A percentile compares a stretch with the other conserved stretches of the same genome.
Conservation (phyloP, 1,140 invertebrate genomes). For the Anoplolepis gracilipes region DNA sequence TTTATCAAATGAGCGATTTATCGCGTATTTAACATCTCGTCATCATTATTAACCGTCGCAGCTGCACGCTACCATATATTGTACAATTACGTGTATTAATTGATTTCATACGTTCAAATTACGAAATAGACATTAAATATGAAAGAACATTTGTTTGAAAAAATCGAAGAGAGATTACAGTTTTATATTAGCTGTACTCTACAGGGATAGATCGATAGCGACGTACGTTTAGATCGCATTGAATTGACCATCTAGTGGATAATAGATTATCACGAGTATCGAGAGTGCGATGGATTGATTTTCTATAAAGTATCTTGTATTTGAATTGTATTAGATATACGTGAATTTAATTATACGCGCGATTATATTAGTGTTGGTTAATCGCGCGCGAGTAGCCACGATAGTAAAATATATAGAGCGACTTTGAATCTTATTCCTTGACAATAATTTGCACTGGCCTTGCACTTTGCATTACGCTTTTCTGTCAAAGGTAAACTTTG, state of each 20-base stretch:
- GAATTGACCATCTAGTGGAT: constrained; percentile 65
- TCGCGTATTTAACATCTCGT: constrained; percentile 3
- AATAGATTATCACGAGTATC: constrained; percentile 53
- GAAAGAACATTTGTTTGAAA: constrained; percentile 63
- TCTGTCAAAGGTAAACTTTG: constrained; percentile 15
- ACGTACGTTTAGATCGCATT: constrained; percentile 51
- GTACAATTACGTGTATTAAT: constrained; percentile 12
- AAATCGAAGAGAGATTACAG: constrained; percentile 35
- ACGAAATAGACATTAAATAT: constrained; percentile 56
- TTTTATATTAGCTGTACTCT: constrained; percentile 12
- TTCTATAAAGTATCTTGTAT: constrained; percentile 32
- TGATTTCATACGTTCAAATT: constrained; percentile 2
- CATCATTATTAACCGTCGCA: constrained; percentile 36
- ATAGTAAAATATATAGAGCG: constrained; percentile 67
- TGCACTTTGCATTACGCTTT: constrained; percentile 24
- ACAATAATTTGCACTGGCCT: constrained; percentile 53
- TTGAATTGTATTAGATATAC: neutral
- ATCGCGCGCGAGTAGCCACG: constrained; percentile 36
- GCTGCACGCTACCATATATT: constrained; percentile 2
- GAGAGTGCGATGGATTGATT: constrained; percentile 9
- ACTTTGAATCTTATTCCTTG: constrained; percentile 39
- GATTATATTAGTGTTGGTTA: neutral
- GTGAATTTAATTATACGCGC: constrained; percentile 17
- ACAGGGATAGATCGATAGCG: constrained; percentile 50
- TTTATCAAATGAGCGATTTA: neutral